Evolutionary conservation across 2,888 invertebrate genomes (phyloP).

Genomic region (Lasioglossum lativentre): DNA sequence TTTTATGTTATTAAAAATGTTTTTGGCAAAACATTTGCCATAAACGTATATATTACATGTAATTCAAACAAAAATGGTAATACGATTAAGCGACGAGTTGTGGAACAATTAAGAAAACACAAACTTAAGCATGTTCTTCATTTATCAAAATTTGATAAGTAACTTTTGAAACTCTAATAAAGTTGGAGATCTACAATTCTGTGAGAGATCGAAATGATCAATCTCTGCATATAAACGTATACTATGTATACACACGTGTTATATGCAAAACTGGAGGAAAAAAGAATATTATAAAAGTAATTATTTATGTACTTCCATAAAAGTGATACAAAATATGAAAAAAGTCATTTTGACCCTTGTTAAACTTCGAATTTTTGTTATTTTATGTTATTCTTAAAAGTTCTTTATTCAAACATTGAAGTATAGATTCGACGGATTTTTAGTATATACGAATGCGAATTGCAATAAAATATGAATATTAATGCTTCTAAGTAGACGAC

Average conservation of each 20-base stretch:
- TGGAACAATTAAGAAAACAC: too few species aligned
- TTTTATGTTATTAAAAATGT: not conserved
- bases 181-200: not conserved
- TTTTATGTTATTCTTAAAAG: not conserved
- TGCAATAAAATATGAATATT: not conserved
- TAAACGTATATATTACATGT: not conserved
- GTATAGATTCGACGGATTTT: not conserved
- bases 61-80: not conserved
- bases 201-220: not conserved
- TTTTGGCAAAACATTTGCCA: not conserved
- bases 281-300: not conserved
- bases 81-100: not conserved
- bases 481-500: not conserved
- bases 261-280: not conserved
- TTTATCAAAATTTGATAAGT: not conserved
- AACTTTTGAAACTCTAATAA: not conserved
- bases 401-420: not conserved
- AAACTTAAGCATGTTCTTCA: too few species aligned
- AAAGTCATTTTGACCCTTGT: not conserved
- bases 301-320: not conserved
- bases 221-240: not conserved
- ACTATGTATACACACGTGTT: not conserved
- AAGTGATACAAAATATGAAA: not conserved
- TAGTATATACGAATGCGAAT: not conserved
- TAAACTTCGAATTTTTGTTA: not conserved